Conservation (phyloP, 1,140 invertebrate species). For the Procambarus clarkii region DNA sequence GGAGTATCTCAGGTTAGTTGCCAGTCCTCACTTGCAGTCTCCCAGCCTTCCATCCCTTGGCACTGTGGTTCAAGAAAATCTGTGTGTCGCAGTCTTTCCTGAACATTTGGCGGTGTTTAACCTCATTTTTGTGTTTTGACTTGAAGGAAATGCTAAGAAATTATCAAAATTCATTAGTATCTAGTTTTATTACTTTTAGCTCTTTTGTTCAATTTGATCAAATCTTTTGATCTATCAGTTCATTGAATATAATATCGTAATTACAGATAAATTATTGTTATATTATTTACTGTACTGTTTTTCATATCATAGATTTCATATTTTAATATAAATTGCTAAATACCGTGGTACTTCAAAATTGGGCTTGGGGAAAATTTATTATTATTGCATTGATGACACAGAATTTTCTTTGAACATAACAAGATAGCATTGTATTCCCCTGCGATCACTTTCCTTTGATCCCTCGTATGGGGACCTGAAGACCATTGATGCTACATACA, state of each 20-base stretch:
- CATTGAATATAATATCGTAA: neutral
- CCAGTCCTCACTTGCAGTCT: neutral
- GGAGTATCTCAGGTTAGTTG: conserved; percentile 66
- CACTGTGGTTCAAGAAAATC: conserved; percentile 19
- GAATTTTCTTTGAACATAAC: neutral
- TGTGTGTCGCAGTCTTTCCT: neutral
- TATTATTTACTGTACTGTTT: neutral
- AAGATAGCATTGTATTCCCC: neutral
- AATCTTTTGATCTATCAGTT: neutral
- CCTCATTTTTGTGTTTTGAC: neutral
- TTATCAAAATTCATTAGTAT: neutral
- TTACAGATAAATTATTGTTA: neutral
- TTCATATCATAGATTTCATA: neutral
- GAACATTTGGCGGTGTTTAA: neutral
- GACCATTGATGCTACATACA: conserved; percentile 38
- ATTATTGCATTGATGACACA: neutral
- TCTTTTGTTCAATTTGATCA: neutral
- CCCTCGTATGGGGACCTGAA: conserved; percentile 16
- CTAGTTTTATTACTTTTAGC: neutral
- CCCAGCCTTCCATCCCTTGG: conserved; percentile 3
- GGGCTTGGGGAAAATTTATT: neutral
- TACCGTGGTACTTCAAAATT: neutral
- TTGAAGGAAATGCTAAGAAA: neutral
- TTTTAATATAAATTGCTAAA: neutral
- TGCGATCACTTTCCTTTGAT: neutral